Base-by-base conservation (phyloP, 2,797 vertebrate species). In the Tarsius wallacei region DNA sequence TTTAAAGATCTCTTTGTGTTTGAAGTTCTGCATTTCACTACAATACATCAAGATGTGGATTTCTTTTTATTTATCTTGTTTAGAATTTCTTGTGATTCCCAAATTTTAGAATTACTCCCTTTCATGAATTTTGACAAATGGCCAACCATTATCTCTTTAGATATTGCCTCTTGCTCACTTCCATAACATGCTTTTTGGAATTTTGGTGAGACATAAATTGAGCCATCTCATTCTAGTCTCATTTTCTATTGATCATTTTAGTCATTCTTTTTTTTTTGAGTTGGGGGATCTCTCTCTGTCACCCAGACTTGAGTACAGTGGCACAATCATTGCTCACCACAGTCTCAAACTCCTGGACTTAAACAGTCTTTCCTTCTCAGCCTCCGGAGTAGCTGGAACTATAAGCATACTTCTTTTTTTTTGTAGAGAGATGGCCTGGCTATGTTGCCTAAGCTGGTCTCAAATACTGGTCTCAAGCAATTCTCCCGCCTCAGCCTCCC, bases 1-100 rank as follows among this genome's bases (percentile, higher is more conserved):
- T 64, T 91, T 42, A 83, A 80, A 49, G 61, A 31, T 80, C 33
- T 78, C 9, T 33, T 94, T 93, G 42, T 66, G 17, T 96, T 90
- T 81, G 36, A 91, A 91, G 63, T 57, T 86, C 33, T 94, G 28
- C 26, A 80, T 87, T 87, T 94, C 17, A 66, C 7, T 71, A 13
- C 26, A 33, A 11, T 86, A 59, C 51, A n/a, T 73, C 12, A 86
- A 33, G 47, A 15, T 87, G 36, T 63, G 55, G 12, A 49, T 85
- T 95, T 61, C 33, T 76, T 82, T 68, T 57, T 16, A 86, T 64
- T 88, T 63, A 47, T 61, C 57, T 68, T 92, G 31, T 33, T 91
- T 36, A 70, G 80, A 86, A 57, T 71, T 73, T 81, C 55, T 49
- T 49, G 2, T 7, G n/a, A 73, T 78, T 89, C 7, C 42, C 4